Conservation (phyloP, 2,888 invertebrate species). For the Ametastegia equiseti region DNA sequence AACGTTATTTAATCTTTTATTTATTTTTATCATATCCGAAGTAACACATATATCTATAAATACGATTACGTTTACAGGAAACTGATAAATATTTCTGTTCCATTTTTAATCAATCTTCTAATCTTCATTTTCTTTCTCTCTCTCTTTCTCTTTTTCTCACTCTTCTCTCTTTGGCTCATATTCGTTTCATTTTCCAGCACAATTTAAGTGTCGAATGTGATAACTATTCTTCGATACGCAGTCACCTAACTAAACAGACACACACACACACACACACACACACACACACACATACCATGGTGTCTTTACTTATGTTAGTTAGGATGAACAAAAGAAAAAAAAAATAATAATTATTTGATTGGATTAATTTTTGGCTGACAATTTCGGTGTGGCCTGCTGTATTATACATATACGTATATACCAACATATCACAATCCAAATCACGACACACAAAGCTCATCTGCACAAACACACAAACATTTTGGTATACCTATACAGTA, state of each 20-base stretch:
- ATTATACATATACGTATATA: not conserved
- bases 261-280: not conserved
- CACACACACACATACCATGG: not conserved
- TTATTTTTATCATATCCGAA: constrained; percentile 27
- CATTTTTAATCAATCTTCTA: too few species aligned
- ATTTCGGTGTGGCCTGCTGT: not conserved
- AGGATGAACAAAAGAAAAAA: not conserved
- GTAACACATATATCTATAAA: not conserved
- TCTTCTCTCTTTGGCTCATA: too few species aligned
- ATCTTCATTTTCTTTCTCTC: not conserved
- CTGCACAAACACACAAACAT: not conserved
- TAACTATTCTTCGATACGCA: too few species aligned
- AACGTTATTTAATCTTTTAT: constrained; percentile 32
- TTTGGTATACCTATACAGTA: not conserved
- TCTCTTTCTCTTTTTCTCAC: not conserved
- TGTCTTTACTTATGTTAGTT: not conserved
- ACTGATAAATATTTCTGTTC: too few species aligned
- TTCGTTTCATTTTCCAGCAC: not conserved
- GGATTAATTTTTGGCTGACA: constrained; percentile 1
- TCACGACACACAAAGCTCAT: not conserved
- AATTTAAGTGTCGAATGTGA: too few species aligned
- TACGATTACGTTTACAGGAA: too few species aligned
- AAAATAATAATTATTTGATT: not conserved
- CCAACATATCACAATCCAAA: too few species aligned
- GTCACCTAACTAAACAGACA: not conserved